phyloP scores from a whole-genome alignment of 2,888 invertebrate species.

The Agonum fuliginosum region DNA sequence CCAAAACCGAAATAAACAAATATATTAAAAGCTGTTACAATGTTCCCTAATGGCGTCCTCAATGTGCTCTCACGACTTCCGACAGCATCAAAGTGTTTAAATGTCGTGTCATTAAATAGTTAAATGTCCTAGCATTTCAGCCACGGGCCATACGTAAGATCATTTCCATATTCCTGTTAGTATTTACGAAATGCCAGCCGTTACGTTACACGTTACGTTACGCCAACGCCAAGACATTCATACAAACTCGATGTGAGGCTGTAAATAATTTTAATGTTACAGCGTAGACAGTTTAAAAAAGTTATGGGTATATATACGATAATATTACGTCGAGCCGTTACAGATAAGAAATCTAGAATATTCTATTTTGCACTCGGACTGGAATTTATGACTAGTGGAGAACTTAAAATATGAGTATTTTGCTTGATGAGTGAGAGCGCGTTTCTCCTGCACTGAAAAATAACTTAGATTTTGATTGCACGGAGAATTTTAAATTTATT shows the following conservation, averaged over 20 bases:
- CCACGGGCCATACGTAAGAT: constrained; percentile 37
- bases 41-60: background rate
- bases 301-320: constrained; percentile 45
- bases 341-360: constrained; percentile 41
- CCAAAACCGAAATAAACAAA: constrained; percentile 25
- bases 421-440: too few relatives aligned
- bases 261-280: constrained; percentile 54
- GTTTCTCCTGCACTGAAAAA: too few relatives aligned
- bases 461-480: too few relatives aligned
- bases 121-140: constrained; percentile 59
- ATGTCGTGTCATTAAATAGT: constrained; percentile 55
- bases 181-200: constrained; percentile 49
- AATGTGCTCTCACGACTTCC: constrained; percentile 5
- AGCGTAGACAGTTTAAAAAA: constrained; percentile 43
- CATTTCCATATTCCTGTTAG: constrained; percentile 52
- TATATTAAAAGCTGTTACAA: constrained; percentile 33
- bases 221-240: constrained; percentile 33
- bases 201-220: constrained; percentile 3
- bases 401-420: background rate
- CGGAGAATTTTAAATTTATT: too few relatives aligned
- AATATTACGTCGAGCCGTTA: constrained; percentile 29
- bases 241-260: constrained; percentile 42
- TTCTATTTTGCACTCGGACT: background rate
- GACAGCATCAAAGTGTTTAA: constrained; percentile 46
- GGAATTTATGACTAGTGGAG: constrained; percentile 7